Evolutionary conservation across 2,113 vertebrate species (phyloP).

Genomic region (Indri indri): DNA sequence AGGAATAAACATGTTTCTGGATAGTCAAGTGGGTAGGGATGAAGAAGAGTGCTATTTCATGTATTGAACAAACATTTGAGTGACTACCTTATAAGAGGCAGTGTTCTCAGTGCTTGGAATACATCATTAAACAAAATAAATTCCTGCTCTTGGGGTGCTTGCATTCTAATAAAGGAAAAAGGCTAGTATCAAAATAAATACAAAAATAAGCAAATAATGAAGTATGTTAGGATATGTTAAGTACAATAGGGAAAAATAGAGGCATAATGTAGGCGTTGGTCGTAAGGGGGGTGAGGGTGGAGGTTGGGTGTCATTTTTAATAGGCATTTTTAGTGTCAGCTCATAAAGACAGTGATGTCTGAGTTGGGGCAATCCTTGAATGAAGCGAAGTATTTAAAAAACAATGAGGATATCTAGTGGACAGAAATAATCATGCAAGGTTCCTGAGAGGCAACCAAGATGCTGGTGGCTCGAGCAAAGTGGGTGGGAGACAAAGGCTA

Average conservation of each 20-base stretch:
- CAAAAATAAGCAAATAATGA: not conserved
- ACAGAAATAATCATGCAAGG: not conserved
- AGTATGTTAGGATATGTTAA: no score
- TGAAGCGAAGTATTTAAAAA: not conserved
- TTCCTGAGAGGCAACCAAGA: not conserved
- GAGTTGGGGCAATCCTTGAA: not conserved
- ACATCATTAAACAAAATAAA: not conserved
- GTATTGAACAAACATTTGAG: not conserved
- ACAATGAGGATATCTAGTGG: not conserved
- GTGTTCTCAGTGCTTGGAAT: not conserved
- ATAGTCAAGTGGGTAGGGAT: no score
- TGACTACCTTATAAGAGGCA: no score
- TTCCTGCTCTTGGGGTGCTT: not conserved
- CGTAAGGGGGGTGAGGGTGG: rapidly evolving
- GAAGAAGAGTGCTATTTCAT: not conserved
- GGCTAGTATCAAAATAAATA: not conserved
- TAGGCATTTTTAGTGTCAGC: not conserved
- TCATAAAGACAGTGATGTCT: not conserved
- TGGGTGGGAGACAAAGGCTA: not conserved
- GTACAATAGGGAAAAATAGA: not conserved
- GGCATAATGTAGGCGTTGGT: not conserved
- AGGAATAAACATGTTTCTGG: no score
- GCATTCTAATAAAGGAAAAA: not conserved
- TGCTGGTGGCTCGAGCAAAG: not conserved
- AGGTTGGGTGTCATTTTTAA: not conserved